These are phyloP conservation scores for Caenorhabditis becei DNA, from an alignment of 2,888 invertebrate species.

Conservation along the genomic window DNA sequence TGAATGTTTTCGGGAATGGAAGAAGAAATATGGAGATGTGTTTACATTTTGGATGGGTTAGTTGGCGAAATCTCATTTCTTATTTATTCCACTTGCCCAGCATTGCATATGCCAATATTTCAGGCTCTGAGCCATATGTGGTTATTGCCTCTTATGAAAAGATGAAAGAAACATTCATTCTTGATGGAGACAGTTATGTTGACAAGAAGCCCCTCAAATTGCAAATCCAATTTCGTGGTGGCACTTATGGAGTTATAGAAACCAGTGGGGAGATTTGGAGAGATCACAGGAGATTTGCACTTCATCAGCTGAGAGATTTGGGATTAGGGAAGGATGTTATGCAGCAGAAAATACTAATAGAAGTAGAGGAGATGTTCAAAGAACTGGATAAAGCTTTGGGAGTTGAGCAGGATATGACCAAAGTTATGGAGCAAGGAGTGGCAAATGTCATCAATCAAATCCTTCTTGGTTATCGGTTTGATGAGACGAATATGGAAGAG, in stretches of 20 bases:
- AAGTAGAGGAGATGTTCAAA: constrained; percentile 37
- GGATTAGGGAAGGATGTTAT: constrained; percentile 55
- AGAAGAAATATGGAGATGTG: constrained; percentile 43
- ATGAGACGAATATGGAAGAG: constrained; percentile 20
- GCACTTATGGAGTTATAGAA: constrained; percentile 49
- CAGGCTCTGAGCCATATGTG: constrained; percentile 43
- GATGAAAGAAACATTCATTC: constrained; percentile 60
- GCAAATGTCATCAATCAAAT: constrained; percentile 59
- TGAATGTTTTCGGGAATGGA: constrained; percentile 40
- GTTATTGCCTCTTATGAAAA: constrained; percentile 41
- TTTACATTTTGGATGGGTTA: constrained; percentile 60
- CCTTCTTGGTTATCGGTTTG: constrained; percentile 58
- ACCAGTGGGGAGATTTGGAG: constrained; percentile 47
- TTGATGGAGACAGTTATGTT: constrained; percentile 55
- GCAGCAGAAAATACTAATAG: constrained; percentile 44
- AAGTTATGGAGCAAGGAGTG: constrained; percentile 31
- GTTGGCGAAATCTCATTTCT: background rate
- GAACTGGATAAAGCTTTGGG: constrained; percentile 9
- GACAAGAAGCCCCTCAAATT: constrained; percentile 33
- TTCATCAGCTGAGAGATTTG: constrained; percentile 42
- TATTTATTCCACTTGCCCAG: no score
- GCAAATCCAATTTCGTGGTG: constrained; percentile 44
- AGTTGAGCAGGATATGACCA: constrained; percentile 26
- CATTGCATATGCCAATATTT: background rate
- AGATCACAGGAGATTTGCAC: constrained; percentile 41